Evolutionary conservation across 1,140 invertebrate genomes (phyloP).

Genomic region (Andricus grossulariae): DNA sequence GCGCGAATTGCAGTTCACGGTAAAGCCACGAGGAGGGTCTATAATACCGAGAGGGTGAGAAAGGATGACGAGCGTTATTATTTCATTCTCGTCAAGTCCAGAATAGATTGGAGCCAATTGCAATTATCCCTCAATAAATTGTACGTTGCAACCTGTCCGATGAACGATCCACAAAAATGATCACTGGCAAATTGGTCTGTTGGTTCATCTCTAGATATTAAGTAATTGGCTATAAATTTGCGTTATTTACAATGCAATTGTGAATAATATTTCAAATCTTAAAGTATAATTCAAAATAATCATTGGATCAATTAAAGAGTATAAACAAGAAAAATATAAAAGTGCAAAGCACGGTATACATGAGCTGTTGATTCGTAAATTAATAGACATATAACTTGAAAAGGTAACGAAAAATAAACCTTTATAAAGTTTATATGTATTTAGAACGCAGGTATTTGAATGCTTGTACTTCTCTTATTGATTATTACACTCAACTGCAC

Average conservation of each 20-base stretch:
- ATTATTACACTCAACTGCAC: background rate
- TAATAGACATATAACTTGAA: background rate
- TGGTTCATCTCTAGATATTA: background rate
- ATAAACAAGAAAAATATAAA: background rate
- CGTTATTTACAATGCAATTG: too few species aligned
- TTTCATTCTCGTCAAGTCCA: slow-evolving; percentile 9
- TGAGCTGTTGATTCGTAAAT: background rate
- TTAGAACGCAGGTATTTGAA: background rate
- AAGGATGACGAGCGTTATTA: slow-evolving; percentile 29
- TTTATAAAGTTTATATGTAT: background rate
- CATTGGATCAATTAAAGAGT: background rate
- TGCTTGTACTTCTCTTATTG: background rate
- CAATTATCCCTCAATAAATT: slow-evolving; percentile 34
- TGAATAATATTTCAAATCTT: too few species aligned
- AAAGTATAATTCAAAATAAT: too few species aligned
- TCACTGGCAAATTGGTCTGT: background rate
- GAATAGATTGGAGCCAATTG: slow-evolving; percentile 24
- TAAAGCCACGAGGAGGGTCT: background rate
- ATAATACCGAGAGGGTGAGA: slow-evolving; percentile 37
- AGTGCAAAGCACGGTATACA: background rate
- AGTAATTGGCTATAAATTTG: too few species aligned
- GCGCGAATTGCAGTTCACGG: slow-evolving; percentile 31
- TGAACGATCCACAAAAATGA: background rate
- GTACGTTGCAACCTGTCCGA: background rate
- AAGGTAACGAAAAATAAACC: background rate